Conservation (phyloP, 1,140 invertebrate genomes). For the Aphaenogaster ashmeadi region DNA sequence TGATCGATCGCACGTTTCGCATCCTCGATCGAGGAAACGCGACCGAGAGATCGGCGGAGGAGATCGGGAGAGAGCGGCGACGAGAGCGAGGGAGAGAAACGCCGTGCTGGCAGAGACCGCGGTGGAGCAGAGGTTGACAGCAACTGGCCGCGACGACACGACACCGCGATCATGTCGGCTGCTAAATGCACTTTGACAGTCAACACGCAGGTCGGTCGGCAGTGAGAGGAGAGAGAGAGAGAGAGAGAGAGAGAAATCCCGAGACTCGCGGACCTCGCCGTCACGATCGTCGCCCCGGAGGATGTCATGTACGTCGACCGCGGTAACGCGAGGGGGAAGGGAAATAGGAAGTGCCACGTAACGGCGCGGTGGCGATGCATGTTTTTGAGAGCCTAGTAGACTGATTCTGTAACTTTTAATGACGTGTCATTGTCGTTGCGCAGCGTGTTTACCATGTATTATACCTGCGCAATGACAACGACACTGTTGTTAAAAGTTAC, state of each 20-base stretch:
- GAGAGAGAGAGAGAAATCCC: neutral
- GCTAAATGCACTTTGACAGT: constrained; percentile 46
- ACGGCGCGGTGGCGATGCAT: neutral
- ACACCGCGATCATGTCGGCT: constrained; percentile 44
- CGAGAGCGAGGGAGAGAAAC: neutral
- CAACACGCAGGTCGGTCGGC: neutral
- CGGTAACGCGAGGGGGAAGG: neutral
- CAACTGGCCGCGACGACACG: neutral
- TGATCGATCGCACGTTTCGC: neutral
- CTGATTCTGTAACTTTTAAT: no score
- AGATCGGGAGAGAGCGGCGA: neutral
- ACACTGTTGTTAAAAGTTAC: no score
- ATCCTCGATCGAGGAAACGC: neutral
- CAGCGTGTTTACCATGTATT: no score
- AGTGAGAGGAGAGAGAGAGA: constrained; percentile 6
- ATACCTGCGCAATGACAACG: no score
- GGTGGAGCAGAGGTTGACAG: constrained; percentile 4
- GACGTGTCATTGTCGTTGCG: no score
- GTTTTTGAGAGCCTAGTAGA: neutral
- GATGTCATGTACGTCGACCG: constrained; percentile 23
- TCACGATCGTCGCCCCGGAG: neutral
- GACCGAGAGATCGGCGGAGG: neutral
- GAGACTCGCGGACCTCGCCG: neutral
- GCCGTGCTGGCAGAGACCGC: neutral
- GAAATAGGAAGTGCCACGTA: constrained; percentile 3